These are phyloP conservation scores for Ophioderma brevispina DNA, from an alignment of 35 echinoderm and acorn worm genomes.

Conservation along the genomic window DNA sequence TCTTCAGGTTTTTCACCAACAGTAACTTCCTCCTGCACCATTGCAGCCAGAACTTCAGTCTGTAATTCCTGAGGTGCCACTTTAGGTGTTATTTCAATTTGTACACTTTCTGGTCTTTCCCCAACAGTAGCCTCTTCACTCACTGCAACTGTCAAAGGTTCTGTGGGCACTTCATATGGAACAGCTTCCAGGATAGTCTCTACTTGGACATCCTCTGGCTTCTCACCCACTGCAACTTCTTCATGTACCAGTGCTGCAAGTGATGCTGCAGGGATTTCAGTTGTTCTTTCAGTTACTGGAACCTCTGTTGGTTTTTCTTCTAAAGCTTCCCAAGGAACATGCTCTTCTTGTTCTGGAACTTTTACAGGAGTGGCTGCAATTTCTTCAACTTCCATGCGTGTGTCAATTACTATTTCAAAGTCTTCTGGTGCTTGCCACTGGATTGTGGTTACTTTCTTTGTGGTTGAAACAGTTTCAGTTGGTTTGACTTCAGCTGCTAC, in stretches of 20 bases:
- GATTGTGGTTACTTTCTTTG: not conserved
- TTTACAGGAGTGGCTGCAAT: not conserved
- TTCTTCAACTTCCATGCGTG: constrained; percentile 42
- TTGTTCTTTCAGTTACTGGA: not conserved
- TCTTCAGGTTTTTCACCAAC: constrained; percentile 16
- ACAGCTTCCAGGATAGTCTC: not conserved
- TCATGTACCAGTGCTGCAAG: not conserved
- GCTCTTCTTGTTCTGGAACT: constrained; percentile 30
- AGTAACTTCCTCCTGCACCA: not conserved
- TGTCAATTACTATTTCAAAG: constrained; percentile 37
- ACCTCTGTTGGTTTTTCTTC: constrained; percentile 18
- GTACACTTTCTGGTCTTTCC: not conserved
- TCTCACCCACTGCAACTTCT: constrained; percentile 12
- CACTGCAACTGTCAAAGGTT: constrained; percentile 10
- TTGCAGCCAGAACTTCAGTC: constrained; percentile 9
- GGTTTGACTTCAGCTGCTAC: constrained; percentile 22
- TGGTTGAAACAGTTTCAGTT: not conserved
- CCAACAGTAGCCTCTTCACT: constrained; percentile 12
- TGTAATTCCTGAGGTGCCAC: not conserved
- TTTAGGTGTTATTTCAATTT: constrained; percentile 4
- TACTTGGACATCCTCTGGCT: not conserved
- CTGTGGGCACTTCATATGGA: not conserved
- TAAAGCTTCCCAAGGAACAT: not conserved
- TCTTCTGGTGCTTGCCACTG: not conserved
- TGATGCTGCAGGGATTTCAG: not conserved